phyloP scores from a whole-genome alignment of 2,797 vertebrate species.

The Microtus californicus region DNA sequence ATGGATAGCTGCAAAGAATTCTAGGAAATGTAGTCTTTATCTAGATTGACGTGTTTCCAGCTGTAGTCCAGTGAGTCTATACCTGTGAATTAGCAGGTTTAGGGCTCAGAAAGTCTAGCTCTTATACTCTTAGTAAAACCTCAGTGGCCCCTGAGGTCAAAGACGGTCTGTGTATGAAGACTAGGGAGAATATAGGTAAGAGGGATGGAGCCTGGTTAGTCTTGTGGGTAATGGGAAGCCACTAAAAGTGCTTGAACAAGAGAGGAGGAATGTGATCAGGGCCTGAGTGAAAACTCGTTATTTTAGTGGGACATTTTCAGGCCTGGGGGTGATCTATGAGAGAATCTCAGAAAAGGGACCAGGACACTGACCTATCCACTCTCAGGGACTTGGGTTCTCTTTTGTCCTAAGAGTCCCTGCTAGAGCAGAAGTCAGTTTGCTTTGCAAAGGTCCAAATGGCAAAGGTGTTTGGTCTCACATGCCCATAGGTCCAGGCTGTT shows the following conservation, averaged over 20 bases:
- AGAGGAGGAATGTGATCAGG: neutral
- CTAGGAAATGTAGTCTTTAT: conserved; percentile 67
- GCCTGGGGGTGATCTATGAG: neutral
- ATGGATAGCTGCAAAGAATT: neutral
- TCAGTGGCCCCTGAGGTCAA: neutral
- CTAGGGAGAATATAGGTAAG: neutral
- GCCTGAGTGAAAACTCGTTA: neutral
- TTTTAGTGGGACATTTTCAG: neutral
- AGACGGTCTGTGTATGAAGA: neutral
- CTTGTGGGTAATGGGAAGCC: neutral
- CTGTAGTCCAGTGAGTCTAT: neutral
- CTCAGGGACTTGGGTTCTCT: neutral
- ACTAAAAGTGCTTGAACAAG: neutral
- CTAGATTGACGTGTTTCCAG: neutral
- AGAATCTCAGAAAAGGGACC: neutral
- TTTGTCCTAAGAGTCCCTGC: neutral
- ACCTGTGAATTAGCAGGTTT: neutral
- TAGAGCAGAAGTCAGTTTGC: neutral
- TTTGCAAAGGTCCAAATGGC: neutral
- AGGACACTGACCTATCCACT: neutral
- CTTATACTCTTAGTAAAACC: neutral
- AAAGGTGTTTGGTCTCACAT: neutral
- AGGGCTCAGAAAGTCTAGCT: neutral
- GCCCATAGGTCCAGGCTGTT: neutral
- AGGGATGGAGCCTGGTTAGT: neutral